Percentiles rank a stretch among this genome's conserved stretches.
phyloP scores from a whole-genome alignment of 2,797 vertebrate genomes.

The Pantherophis alleghaniensis region DNA sequence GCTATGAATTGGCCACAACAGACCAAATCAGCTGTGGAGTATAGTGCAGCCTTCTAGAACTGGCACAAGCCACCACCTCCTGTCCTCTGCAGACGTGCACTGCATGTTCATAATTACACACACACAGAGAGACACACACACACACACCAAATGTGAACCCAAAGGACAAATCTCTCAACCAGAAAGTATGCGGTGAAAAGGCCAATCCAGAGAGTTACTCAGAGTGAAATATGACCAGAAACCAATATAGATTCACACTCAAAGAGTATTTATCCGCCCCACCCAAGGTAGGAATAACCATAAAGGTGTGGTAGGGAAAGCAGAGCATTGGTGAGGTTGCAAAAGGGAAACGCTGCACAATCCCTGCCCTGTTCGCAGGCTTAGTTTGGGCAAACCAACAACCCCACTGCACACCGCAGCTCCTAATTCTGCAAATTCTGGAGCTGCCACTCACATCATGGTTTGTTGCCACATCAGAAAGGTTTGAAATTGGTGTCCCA shows the following conservation, averaged over 20 bases:
- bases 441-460: not conserved
- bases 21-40: too few species aligned
- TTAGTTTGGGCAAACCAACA: not conserved
- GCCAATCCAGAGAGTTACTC: not conserved
- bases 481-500: not conserved
- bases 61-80: conserved; percentile 32
- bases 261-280: not conserved
- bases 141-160: not conserved
- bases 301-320: not conserved
- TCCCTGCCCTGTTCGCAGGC: not conserved
- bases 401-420: rapidly evolving
- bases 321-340: not conserved
- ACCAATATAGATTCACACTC: conserved; percentile 21
- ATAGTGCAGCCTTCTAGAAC: not conserved
- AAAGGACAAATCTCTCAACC: conserved; percentile 6
- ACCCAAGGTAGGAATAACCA: not conserved
- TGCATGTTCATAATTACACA: not conserved
- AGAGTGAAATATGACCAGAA: conserved; percentile 47
- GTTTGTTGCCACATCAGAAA: not conserved
- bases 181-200: not conserved
- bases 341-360: not conserved
- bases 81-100: conserved; percentile 11
- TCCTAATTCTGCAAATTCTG: not conserved
- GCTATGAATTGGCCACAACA: not conserved
- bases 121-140: not conserved